Conservation (phyloP, 2,113 vertebrate species). For the Sterrhoptilus dennistouni region DNA sequence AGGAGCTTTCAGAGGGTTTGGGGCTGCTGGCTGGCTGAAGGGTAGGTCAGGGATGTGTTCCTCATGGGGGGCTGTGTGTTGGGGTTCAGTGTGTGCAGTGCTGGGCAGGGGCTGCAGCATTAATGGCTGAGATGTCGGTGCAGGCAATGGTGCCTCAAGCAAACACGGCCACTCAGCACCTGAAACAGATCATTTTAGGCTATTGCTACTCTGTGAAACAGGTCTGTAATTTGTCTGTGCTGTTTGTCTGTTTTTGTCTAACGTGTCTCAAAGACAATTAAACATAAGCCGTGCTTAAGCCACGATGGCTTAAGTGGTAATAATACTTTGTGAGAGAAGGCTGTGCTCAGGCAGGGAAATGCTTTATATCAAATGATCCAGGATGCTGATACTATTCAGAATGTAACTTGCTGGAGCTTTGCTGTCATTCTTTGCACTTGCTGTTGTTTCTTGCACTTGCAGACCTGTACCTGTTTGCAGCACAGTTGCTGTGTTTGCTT, state of each 20-base stretch:
- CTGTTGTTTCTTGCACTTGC: background rate
- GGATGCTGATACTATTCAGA: background rate
- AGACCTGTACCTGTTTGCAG: background rate
- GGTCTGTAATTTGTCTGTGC: background rate
- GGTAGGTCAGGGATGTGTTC: constrained; percentile 28
- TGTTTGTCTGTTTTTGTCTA: background rate
- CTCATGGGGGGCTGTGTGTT: accelerated
- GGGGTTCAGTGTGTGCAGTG: background rate
- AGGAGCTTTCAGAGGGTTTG: constrained; percentile 8
- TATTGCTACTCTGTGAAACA: background rate
- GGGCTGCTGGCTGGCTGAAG: constrained; percentile 18
- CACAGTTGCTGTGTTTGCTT: background rate
- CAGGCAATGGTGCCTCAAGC: background rate
- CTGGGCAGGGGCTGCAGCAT: background rate
- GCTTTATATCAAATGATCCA: background rate
- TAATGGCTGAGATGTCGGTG: background rate
- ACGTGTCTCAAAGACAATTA: background rate
- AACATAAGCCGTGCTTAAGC: background rate
- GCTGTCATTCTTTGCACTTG: background rate
- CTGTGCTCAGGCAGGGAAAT: background rate
- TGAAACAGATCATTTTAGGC: background rate
- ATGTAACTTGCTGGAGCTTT: background rate
- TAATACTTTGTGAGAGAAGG: background rate
- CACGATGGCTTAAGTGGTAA: background rate
- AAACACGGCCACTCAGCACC: background rate